Base-by-base conservation (phyloP, 2,113 vertebrate genomes). In the Chrysochloris asiatica region DNA sequence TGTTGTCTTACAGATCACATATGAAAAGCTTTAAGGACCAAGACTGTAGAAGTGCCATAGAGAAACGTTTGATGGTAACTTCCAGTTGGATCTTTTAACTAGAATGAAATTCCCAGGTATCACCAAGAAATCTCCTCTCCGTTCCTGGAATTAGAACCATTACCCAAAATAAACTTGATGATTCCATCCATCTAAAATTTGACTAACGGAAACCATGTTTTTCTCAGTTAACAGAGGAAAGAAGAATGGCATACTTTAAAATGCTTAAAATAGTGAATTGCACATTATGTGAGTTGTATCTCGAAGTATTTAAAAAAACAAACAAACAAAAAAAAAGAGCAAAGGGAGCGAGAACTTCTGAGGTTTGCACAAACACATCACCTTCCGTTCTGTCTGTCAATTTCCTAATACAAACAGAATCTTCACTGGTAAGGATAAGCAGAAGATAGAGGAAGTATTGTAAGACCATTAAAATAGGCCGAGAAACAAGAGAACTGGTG, bases 381-480 rank as follows among this genome's bases (percentile, higher is more conserved):
- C 72, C 36, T 90, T 77, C 75, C 47, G 30, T 41, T 11, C 52
- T 54, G n/a, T 86, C 71, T 38, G 0, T 79, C 83, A 72, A 52
- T 59, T 87, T 83, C 81, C 75, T 91, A 77, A 48, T 43, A 36
- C 45, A 94, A 94, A 84, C 67, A 90, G 92, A 90, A 56, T 48
- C 65, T 90, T 81, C 83, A 59, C 59, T 81, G 33, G 33, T 72
- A 41, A 90, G 65, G 48, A 85, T 41, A 69, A 36, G 19, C 1
- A 59, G 36, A 50, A 69, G 26, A 95, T 75, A 95, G 54, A 92
- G 71, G 71, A 80, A 73, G 59, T 67, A 83, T 88, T 95, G 76
- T 94, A 47, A 77, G 72, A 73, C 52, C n/a, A 71, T 80, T 90
- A 73, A 93, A 80, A 77, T 69, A n/a, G 76, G 13, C 71, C 76